phyloP scores from a whole-genome alignment of 2,888 invertebrate species.

The Cataglyphis livida region DNA sequence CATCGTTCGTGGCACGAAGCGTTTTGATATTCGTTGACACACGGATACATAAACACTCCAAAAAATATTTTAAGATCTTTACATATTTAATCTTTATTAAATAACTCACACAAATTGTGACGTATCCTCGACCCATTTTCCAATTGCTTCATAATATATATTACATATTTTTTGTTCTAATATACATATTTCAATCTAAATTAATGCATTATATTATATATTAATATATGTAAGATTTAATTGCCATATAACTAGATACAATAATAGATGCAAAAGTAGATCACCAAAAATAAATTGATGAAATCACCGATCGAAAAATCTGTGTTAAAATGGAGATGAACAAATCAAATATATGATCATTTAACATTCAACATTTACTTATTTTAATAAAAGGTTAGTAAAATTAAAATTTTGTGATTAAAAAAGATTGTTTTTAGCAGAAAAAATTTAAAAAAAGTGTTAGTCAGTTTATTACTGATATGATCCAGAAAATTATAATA shows the following conservation, averaged over 20 bases:
- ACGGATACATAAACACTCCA: conserved; percentile 30
- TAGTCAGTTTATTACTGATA: not conserved
- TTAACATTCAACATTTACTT: not conserved
- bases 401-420: not conserved
- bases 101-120: conserved; percentile 20
- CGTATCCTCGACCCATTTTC: conserved; percentile 45
- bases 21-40: conserved; percentile 45
- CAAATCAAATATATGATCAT: not conserved
- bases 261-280: not conserved
- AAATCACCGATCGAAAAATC: not conserved
- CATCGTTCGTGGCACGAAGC: conserved; percentile 8
- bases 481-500: not conserved
- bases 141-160: conserved; percentile 10
- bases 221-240: not conserved
- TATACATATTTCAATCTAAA: not conserved
- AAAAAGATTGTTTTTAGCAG: not conserved
- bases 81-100: conserved; percentile 40
- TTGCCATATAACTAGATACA: not conserved
- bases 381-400: not conserved
- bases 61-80: conserved; percentile 49
- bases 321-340: not conserved
- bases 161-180: conserved; percentile 7
- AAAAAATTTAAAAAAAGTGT: not conserved
- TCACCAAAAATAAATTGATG: not conserved
- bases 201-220: not conserved